These are phyloP conservation scores for Macaria notata DNA, from an alignment of 2,888 invertebrate genomes.

Conservation along the genomic window DNA sequence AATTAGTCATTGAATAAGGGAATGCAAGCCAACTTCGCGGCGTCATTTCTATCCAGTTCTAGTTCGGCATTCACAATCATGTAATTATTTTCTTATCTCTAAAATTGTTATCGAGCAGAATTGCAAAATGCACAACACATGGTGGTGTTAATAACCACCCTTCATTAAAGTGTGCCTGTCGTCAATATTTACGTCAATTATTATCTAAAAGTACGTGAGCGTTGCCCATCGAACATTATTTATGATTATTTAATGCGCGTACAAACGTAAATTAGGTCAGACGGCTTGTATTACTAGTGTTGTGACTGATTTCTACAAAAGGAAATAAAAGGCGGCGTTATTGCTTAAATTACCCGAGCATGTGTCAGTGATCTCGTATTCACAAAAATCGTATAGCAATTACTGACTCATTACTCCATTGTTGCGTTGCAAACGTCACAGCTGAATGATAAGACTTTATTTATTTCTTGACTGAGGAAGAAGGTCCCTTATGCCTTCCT, in stretches of 20 bases:
- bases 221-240: conserved; percentile 24
- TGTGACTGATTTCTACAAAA: neutral
- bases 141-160: too few species aligned
- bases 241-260: conserved; percentile 29
- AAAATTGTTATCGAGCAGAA: neutral
- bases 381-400: too few species aligned
- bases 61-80: neutral
- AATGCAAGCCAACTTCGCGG: neutral
- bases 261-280: conserved; percentile 28
- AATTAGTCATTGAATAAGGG: too few species aligned
- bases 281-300: conserved; percentile 3
- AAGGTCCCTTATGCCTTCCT: too few species aligned
- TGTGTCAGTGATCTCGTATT: too few species aligned
- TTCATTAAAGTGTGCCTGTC: neutral
- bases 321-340: too few species aligned
- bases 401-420: too few species aligned
- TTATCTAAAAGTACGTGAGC: conserved; percentile 8
- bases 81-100: conserved; percentile 1
- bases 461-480: too few species aligned
- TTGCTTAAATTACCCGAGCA: too few species aligned
- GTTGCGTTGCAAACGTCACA: too few species aligned
- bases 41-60: neutral
- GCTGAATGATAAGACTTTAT: too few species aligned
- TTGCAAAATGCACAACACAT: too few species aligned
- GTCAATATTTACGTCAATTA: conserved; percentile 2